phyloP scores from a whole-genome alignment of 2,113 vertebrate species.

The Megaceryle maxima region DNA sequence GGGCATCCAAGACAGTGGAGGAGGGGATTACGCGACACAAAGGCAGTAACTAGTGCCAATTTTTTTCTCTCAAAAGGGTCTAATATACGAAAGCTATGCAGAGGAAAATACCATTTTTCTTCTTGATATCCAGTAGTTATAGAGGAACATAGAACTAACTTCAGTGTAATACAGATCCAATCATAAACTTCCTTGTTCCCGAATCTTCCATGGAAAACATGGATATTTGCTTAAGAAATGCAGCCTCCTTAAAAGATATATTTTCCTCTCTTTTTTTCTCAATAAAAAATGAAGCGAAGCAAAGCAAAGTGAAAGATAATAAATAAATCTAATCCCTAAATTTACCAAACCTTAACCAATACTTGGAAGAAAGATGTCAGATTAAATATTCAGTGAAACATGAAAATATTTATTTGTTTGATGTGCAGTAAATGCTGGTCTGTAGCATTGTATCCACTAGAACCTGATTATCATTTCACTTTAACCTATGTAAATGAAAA shows the following conservation, averaged over 20 bases:
- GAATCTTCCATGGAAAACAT: not conserved
- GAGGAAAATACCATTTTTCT: not conserved
- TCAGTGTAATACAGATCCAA: not conserved
- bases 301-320: not conserved
- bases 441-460: not conserved
- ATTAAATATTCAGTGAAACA: not conserved
- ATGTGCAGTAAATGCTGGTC: not conserved
- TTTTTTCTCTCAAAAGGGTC: no score
- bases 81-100: not conserved
- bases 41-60: no score
- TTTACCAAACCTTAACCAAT: not conserved
- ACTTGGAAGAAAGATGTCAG: not conserved
- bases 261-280: accelerated
- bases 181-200: not conserved
- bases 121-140: not conserved
- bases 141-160: not conserved
- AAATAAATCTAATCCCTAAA: not conserved
- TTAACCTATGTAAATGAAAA: not conserved
- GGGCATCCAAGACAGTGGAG: no score
- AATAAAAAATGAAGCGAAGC: not conserved
- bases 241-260: not conserved
- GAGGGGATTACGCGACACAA: no score
- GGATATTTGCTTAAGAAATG: not conserved
- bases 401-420: not conserved
- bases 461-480: not conserved